Conservation (phyloP, 2,113 vertebrate genomes). For the Engystomops pustulosus region DNA sequence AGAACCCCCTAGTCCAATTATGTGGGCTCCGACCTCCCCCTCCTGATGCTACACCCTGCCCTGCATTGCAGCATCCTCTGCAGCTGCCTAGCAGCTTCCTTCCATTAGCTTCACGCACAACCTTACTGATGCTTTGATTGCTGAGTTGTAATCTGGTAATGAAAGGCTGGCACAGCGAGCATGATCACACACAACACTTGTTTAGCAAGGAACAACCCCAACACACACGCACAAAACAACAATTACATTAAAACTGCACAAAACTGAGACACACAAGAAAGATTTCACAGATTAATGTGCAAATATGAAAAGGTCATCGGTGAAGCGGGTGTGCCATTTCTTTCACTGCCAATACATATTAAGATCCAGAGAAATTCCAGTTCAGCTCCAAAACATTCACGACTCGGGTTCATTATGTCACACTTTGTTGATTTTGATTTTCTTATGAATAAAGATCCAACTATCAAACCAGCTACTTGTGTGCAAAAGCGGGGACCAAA, state of each 20-base stretch:
- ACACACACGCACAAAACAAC: constrained; percentile 50
- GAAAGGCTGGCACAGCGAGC: constrained; percentile 48
- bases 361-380: neutral
- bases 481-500: neutral
- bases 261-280: constrained; percentile 26
- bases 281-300: constrained; percentile 26
- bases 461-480: neutral
- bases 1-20: neutral
- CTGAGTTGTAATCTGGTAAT: constrained; percentile 56
- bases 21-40: neutral
- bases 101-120: constrained; percentile 20
- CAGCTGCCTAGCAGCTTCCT: constrained; percentile 35
- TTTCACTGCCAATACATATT: constrained; percentile 16
- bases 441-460: neutral
- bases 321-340: constrained; percentile 17
- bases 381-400: neutral
- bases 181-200: constrained; percentile 50
- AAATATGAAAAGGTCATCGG: neutral
- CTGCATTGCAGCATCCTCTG: constrained; percentile 57
- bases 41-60: constrained; percentile 29
- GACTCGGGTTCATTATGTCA: neutral
- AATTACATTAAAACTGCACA: constrained; percentile 52
- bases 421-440: neutral
- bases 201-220: constrained; percentile 40
- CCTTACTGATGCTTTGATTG: constrained; percentile 53